Conservation (phyloP, 2,113 vertebrate genomes). For the Marcusenius ussheri region DNA sequence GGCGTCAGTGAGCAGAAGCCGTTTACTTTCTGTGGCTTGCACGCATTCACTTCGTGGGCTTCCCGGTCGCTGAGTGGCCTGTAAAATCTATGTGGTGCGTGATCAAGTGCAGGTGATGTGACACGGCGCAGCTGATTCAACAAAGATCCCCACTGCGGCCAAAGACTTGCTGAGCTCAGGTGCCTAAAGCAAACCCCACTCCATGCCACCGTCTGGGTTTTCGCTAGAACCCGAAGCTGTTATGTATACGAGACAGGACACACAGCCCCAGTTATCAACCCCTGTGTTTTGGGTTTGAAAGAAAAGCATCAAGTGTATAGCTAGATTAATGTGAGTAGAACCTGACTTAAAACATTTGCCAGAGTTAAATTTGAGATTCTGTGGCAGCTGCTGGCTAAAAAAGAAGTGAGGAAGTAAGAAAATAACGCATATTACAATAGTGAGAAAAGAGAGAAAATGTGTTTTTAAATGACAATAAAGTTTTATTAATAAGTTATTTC, state of each 20-base stretch:
- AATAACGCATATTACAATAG: background rate
- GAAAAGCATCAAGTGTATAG: background rate
- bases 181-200: background rate
- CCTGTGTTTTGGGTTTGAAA: background rate
- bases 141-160: background rate
- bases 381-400: background rate
- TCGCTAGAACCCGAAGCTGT: background rate
- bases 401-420: background rate
- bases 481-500: background rate
- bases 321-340: background rate
- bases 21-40: background rate
- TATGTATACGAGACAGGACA: background rate
- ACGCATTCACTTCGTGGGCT: background rate
- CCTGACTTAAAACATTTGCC: background rate
- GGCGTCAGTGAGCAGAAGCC: background rate
- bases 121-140: background rate
- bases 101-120: background rate
- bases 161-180: background rate
- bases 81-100: background rate
- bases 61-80: background rate
- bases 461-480: background rate
- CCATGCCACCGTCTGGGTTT: background rate
- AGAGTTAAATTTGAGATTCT: background rate
- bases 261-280: background rate
- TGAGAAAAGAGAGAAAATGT: background rate